A percentile compares a stretch with the other conserved stretches of the same genome.
Evolutionary conservation across 2,888 invertebrate species (phyloP).

Genomic region (Chymomyza fuscimana): DNA sequence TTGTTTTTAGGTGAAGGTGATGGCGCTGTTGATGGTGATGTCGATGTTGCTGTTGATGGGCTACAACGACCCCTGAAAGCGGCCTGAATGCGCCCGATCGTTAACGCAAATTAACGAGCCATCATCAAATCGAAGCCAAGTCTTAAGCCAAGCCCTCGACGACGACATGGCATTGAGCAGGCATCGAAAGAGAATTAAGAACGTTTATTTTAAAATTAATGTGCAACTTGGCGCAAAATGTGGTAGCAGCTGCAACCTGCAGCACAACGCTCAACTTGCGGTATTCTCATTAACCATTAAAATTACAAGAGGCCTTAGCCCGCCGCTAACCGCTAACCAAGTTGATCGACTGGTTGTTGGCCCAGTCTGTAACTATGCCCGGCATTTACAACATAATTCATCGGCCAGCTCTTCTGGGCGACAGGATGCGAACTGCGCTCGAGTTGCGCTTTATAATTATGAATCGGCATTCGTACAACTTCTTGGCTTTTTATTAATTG

Average conservation of each 20-base stretch:
- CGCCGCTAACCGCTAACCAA: constrained; percentile 27
- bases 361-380: constrained; percentile 46
- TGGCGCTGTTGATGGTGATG: constrained; percentile 9
- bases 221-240: constrained; percentile 45
- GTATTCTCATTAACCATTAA: constrained; percentile 71
- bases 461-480: constrained; percentile 61
- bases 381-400: constrained; percentile 76
- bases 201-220: constrained; percentile 70
- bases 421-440: constrained; percentile 2
- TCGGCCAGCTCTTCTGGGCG: constrained; percentile 19
- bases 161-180: not conserved
- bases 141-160: not conserved
- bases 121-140: constrained; percentile 73
- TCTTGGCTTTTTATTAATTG: constrained; percentile 66
- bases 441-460: constrained; percentile 50
- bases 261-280: constrained; percentile 46
- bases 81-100: constrained; percentile 47
- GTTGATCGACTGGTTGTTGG: constrained; percentile 17
- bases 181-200: constrained; percentile 21
- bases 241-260: constrained; percentile 57
- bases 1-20: constrained; percentile 44
- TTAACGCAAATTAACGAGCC: constrained; percentile 75
- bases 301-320: constrained; percentile 52
- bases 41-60: not conserved
- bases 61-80: constrained; percentile 8